Evolutionary conservation across 2,888 invertebrate species (phyloP), one percentile per base, ranked within the genome.

Genomic region (Labia minor): DNA sequence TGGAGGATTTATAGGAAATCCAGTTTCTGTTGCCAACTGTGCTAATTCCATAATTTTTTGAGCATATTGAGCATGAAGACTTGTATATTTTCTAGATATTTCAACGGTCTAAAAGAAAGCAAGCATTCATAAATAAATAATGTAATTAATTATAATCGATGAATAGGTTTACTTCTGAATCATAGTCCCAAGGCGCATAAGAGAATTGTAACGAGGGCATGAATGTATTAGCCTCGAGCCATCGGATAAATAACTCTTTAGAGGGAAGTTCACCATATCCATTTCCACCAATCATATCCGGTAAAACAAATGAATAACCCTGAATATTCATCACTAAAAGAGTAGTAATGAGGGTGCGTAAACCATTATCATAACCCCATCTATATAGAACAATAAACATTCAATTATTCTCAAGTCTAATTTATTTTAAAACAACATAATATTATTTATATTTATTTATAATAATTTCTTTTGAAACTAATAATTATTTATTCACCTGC

Each of bases 161-260:
- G 6, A 63, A n/a, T n/a, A n/a, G n/a, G n/a, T 64, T 26, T 18
- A 77, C 77, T 75, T 86, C 81, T 11, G 81, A 74, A 73, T 87
- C 87, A 74, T 84, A 89, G 69, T 88, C 85, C 92, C 92, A 93
- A 0, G 92, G 92, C 0, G 85, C 83, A 68, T 85, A 85, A 0
- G 92, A 91, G 73, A 87, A 90, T 77, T 92, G 91, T 78, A 92
- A 82, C 0, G 84, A 80, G 0, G 92, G 91, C 80, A 93, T 82
- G 74, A 90, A 90, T 0, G 85, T 83, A 67, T 86, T 89, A 0
- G 88, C 85, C 74, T 90, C 87, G 63, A 89, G 79, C 92, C 92
- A 92, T 73, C 92, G 79, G 26, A 91, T 84, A 73, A 86, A 89
- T 65, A 88, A 76, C 74, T 88, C 86, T 68, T 84, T 83, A 0